These are phyloP conservation scores for Centruroides sculpturatus DNA, from an alignment of 1,140 invertebrate species.

Conservation along the genomic window DNA sequence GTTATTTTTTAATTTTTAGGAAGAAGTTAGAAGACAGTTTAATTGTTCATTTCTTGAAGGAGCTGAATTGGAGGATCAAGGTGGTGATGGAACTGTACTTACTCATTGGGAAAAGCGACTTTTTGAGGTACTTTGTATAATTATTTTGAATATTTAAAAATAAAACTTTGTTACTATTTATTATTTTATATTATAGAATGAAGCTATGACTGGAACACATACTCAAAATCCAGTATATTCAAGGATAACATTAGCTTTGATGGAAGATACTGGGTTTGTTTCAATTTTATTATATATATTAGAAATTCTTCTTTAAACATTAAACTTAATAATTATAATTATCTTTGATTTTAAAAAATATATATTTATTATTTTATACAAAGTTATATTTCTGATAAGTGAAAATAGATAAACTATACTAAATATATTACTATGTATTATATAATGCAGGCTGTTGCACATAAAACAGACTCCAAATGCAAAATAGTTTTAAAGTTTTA, in stretches of 20 bases:
- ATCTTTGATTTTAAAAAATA: too few relatives aligned
- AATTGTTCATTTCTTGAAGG: constrained; percentile 80
- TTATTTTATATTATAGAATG: constrained; percentile 51
- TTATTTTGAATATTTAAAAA: not conserved
- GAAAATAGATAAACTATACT: too few relatives aligned
- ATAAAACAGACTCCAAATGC: too few relatives aligned
- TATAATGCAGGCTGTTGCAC: too few relatives aligned
- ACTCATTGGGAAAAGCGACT: constrained; percentile 98
- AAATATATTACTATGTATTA: too few relatives aligned
- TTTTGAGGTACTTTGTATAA: constrained; percentile 56
- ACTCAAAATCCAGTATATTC: constrained; percentile 98
- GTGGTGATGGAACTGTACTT: constrained; percentile 85
- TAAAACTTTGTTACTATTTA: too few relatives aligned
- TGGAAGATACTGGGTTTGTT: constrained; percentile 84
- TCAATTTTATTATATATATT: not conserved
- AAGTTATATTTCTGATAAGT: too few relatives aligned
- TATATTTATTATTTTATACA: too few relatives aligned
- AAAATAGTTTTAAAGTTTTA: too few relatives aligned
- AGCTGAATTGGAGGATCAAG: constrained; percentile 95
- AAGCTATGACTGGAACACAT: constrained; percentile 99
- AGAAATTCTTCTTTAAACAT: not conserved
- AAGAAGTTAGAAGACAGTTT: constrained; percentile 62
- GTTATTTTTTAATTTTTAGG: constrained; percentile 6
- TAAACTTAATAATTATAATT: too few relatives aligned
- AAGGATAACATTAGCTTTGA: constrained; percentile 82